Percentiles rank a stretch among this genome's conserved stretches.
These are phyloP conservation scores for Perizoma flavofasciatum DNA, from an alignment of 2,888 invertebrate genomes.

Conservation along the genomic window DNA sequence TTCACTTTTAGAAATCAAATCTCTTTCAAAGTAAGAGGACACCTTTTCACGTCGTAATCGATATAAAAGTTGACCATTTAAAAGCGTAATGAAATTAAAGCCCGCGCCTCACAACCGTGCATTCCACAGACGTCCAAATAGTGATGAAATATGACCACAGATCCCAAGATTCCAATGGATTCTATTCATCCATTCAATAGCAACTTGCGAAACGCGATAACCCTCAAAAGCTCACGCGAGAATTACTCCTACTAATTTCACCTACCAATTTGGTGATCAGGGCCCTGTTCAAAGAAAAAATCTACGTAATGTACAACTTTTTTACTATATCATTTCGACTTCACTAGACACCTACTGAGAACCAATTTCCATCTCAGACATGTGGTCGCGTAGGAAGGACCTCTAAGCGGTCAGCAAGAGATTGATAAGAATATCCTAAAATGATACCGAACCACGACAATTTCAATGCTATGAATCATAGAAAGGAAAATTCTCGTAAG, in stretches of 20 bases:
- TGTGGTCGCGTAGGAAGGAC: no score
- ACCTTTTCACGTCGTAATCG: conserved; percentile 20
- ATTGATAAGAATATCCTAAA: no score
- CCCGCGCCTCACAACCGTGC: conserved; percentile 10
- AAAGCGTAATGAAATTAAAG: conserved; percentile 26
- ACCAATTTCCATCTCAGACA: no score
- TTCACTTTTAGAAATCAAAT: neutral
- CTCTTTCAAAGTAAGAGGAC: neutral
- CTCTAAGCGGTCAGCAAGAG: no score
- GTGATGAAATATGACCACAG: conserved; percentile 29
- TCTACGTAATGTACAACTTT: no score
- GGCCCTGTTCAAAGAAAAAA: neutral
- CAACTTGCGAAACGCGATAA: conserved; percentile 57
- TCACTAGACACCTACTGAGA: no score
- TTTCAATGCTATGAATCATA: no score
- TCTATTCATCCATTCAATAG: conserved; percentile 26
- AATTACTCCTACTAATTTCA: conserved; percentile 70
- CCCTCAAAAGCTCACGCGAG: conserved; percentile 43
- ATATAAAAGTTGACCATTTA: conserved; percentile 25
- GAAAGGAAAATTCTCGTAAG: no score
- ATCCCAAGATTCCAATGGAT: conserved; percentile 23
- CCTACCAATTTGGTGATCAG: conserved; percentile 69
- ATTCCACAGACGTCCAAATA: conserved; percentile 23
- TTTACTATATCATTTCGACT: no score
- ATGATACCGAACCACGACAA: no score